Base-by-base conservation (phyloP, 2,113 vertebrate species). In the Opisthocomus hoazin region DNA sequence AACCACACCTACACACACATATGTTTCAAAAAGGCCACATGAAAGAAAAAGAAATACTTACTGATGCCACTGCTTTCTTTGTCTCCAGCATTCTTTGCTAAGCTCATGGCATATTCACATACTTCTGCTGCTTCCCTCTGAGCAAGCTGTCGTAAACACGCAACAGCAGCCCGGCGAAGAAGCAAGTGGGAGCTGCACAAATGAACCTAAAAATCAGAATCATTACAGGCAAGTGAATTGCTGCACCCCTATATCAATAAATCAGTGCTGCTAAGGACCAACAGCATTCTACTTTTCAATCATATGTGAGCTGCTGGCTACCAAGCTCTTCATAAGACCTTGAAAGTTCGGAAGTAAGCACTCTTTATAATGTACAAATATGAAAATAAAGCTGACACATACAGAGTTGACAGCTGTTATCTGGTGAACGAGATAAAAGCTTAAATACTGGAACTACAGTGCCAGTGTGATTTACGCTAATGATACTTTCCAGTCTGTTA, bases 101-200 rank as follows among this genome's bases (percentile, higher is more conserved):
- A 98, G 92, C 98, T 99, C 99, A 99, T 99, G 96, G 99, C 99
- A 32, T 99, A 99, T 96, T 99, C 99, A 69, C 99, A 99, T 5
- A 99, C 99, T 98, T 99, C 99, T 1, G 99, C 98, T 1, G 99
- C 99, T 95, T 99, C 99, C 84, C 99, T 98, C 93, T 99, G 99
- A 50, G 99, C 99, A 11, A 99, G 99, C 92, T 99, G 99, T 41
- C 99, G 98, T 51, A 99, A 97, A 93, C 99, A 99, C 0, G 99
- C 99, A 78, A 99, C 99, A 3, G 99, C 99, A 19, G 99, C 99
- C 18, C 99, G 98, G 23, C 99, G 98, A 73, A 99, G 98, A 58
- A 99, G 94, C 96, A 99, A 96, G 87, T 99, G 99, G 92, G 99
- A 99, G 93, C 99, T 99, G 97, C 99, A 99, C 32, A 99, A 97